Conservation (phyloP, 2,888 invertebrate genomes). For the Blastobasis lacticolella region DNA sequence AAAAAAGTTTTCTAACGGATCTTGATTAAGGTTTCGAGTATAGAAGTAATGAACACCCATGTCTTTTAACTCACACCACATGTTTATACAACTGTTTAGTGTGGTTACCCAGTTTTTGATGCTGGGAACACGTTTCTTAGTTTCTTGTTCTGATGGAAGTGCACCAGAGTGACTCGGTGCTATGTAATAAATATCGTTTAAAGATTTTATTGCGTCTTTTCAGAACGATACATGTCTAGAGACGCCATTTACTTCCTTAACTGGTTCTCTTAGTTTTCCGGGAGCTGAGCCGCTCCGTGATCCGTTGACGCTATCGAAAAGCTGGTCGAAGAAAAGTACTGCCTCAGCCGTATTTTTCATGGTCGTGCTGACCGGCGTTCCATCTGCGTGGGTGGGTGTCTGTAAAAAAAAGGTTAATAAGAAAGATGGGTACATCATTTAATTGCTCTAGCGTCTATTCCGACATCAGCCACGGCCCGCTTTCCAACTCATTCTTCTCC, state of each 20-base stretch:
- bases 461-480: too few relatives aligned
- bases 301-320: conserved; percentile 12
- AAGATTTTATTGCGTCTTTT: conserved; percentile 8
- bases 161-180: background rate
- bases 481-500: too few relatives aligned
- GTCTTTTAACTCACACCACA: conserved; percentile 7
- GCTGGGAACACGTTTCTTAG: conserved; percentile 5
- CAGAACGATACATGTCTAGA: conserved; percentile 12
- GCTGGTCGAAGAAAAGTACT: conserved; percentile 11
- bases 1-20: conserved; percentile 15
- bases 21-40: conserved; percentile 13
- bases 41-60: conserved; percentile 11
- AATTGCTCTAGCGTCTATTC: too few relatives aligned
- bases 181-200: conserved; percentile 10
- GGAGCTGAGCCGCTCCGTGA: conserved; percentile 2
- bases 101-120: conserved; percentile 13
- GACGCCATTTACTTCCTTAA: conserved; percentile 5
- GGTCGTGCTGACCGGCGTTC: background rate
- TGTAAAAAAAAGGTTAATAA: too few relatives aligned
- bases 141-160: background rate
- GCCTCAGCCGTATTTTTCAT: conserved; percentile 8
- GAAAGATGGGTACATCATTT: too few relatives aligned
- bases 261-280: conserved; percentile 10
- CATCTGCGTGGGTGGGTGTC: background rate
- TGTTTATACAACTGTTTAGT: conserved; percentile 9